Evolutionary conservation across 2,113 vertebrate species (phyloP), one percentile per base, ranked within the genome.

Genomic region (Emydura subglobosa): DNA sequence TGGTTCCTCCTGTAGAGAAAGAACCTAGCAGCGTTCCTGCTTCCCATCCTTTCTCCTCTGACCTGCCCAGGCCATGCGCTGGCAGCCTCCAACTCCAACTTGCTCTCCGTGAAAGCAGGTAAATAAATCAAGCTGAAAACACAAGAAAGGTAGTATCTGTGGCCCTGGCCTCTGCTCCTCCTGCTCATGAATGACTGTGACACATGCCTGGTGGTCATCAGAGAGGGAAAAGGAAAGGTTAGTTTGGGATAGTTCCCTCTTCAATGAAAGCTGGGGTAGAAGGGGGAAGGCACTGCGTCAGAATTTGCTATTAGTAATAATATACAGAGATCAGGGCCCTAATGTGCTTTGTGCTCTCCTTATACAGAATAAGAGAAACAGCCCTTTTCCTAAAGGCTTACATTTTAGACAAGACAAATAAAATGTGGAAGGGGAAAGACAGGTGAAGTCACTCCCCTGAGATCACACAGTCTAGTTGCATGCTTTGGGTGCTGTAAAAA

Each of bases 1-100:
- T 34, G 3, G n/a, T 82, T 50, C n/a, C 57, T 14, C 61, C 27
- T 78, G 42, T 53, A 57, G 55, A 79, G 51, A 76, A 90, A 54
- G 42, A 72, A 81, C 65, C 80, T 9, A 17, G 44, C 4, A 39
- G 65, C 65, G 17, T 29, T 25, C 54, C 68, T 57, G 34, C 16
- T 82, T 86, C 57, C 85, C 89, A n/a, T 72, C 61, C 68, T 59
- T 29, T 55, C 29, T 22, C 79, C 22, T 91, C 59, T 86, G 68
- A 44, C 25, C 79, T 89, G 49, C 54, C 82, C 44, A n/a, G 12
- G 57, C 34, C 65, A 14, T 79, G 55, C 68, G n/a, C 54, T 79
- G 76, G 54, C 89, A 82, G 65, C 22, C 61, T 91, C 42, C 80
- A 89, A 49, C 61, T 68, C 25, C n/a, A 85, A 25, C 49, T n/a